A percentile compares a stretch with the other conserved stretches of the same genome.
phyloP scores from a whole-genome alignment of 2,113 vertebrate genomes.

The Leucosticte australis region DNA sequence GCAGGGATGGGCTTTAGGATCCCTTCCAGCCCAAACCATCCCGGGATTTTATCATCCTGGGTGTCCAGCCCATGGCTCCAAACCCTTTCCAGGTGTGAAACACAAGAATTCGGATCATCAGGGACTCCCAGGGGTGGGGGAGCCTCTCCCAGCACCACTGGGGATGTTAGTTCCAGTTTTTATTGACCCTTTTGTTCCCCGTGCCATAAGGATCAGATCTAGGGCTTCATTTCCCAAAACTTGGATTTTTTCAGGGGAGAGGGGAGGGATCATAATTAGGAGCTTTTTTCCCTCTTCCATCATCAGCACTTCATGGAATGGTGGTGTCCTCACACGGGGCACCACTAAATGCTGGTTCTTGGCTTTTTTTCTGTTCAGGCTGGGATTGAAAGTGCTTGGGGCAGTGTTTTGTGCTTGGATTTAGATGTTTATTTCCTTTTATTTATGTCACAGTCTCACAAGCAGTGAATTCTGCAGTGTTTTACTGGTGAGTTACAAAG shows the following conservation, averaged over 20 bases:
- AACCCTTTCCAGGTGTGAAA: not conserved
- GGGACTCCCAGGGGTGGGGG: not conserved
- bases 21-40: not conserved
- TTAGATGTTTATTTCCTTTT: not conserved
- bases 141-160: not conserved
- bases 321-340: not conserved
- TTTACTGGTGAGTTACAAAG: not conserved
- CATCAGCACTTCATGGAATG: not conserved
- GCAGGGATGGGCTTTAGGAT: not conserved
- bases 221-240: not conserved
- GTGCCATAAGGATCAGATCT: not conserved
- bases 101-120: not conserved
- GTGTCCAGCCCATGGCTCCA: not conserved
- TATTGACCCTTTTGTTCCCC: not conserved
- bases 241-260: not conserved
- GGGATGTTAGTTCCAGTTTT: not conserved
- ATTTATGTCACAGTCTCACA: not conserved
- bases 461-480: not conserved
- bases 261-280: not conserved
- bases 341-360: not conserved
- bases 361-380: not conserved
- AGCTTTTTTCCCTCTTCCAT: not conserved
- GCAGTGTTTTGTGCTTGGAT: not conserved
- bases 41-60: accelerated
- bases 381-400: not conserved